Base-by-base conservation (phyloP, 2,113 vertebrate genomes). In the Paratilapia polleni region DNA sequence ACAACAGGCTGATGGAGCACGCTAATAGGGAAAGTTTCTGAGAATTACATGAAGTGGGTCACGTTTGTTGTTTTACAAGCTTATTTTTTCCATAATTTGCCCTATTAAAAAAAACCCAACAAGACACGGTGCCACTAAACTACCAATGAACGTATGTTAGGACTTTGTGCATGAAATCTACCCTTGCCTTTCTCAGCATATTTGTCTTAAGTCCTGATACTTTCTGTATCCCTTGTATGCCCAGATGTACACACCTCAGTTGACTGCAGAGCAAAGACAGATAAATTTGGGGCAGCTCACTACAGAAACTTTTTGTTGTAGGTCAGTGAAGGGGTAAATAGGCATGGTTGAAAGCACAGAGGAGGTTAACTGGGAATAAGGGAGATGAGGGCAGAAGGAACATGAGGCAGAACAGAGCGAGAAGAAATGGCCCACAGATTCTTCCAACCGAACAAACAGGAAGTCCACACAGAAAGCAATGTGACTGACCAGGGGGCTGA, bases 1-100 rank as follows among this genome's bases (percentile, higher is more conserved):
- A 34, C 36, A 31, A 11, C 1, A 1, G 9, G 22, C 54, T 59
- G 57, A 62, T n/a, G 19, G 10, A 57, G 68, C 17, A 31, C n/a
- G 34, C 70, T 91, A 92, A 92, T 8, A 77, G 57, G 82, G 14
- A 77, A 87, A 86, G 85, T 92, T 86, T 82, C 52, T 80, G 38
- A 60, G 49, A 78, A 31, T n/a, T 2, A 73, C 17, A 57, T 4
- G 19, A 92, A 91, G 34, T 89, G 54, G 92, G 88, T 88, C 87
- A 92, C 2, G 54, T 73, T 56, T 81, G 76, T 83, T 82, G 28
- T 61, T 81, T 54, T 1, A 31, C 28, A n/a, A 43, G 15, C 22
- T 82, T 20, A 58, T 38, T 70, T 31, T 14, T 54, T 76, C 52
- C 38, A 20, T 36, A 81, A 34, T 47, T 12, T 41, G 59, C 63